These are phyloP conservation scores for Tachycineta bicolor DNA, from an alignment of 2,113 vertebrate genomes.

Conservation along the genomic window DNA sequence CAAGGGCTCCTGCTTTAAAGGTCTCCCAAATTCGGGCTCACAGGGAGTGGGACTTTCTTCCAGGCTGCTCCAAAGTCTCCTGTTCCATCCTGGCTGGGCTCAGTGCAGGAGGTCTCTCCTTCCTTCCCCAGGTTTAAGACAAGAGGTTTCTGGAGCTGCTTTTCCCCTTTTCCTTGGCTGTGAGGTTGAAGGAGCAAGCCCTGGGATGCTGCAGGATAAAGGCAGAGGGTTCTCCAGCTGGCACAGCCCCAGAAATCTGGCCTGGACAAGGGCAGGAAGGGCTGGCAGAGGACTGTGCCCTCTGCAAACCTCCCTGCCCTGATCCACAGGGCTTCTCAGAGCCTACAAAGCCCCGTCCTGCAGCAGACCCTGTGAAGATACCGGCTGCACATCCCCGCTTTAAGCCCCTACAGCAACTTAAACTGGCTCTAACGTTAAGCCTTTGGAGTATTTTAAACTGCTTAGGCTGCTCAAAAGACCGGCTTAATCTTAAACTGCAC, in stretches of 20 bases:
- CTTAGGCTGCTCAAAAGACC: constrained; percentile 56
- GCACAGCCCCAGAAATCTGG: background rate
- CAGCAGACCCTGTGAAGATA: constrained; percentile 16
- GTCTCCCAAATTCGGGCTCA: background rate
- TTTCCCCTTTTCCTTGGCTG: background rate
- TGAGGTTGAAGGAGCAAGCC: background rate
- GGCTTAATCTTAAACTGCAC: constrained; percentile 57
- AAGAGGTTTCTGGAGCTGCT: background rate
- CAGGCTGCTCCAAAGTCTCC: background rate
- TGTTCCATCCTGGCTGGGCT: accelerated
- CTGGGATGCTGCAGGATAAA: background rate
- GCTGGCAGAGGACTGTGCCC: background rate
- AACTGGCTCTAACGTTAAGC: constrained; percentile 63
- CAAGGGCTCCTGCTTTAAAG: background rate
- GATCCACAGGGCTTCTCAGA: background rate
- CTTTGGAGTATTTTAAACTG: constrained; percentile 62
- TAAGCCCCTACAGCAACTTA: constrained; percentile 52
- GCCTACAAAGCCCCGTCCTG: constrained; percentile 16
- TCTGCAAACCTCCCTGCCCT: background rate
- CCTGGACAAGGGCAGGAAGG: background rate
- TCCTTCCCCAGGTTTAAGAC: background rate
- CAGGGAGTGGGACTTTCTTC: background rate
- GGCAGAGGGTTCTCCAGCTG: background rate
- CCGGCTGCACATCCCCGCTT: constrained; percentile 27
- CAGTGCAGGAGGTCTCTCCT: background rate